A percentile compares a stretch with the other conserved stretches of the same genome.
Conservation (phyloP, 2,113 vertebrate genomes). For the Dipodomys ordii region DNA sequence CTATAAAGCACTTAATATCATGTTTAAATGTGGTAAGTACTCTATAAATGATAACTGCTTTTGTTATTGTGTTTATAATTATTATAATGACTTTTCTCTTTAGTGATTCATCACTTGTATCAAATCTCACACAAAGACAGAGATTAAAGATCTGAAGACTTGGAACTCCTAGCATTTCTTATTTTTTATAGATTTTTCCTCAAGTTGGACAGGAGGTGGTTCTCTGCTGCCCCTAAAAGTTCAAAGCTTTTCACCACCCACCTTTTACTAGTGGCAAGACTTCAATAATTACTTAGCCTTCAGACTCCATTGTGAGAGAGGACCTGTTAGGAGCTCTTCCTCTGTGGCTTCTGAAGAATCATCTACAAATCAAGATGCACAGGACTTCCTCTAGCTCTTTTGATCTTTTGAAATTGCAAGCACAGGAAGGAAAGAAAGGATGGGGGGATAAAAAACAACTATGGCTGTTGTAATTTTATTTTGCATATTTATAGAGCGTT, state of each 20-base stretch:
- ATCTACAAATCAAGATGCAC: conserved; percentile 69
- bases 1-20: conserved; percentile 48
- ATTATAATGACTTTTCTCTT: conserved; percentile 61
- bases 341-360: conserved; percentile 72
- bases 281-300: conserved; percentile 69
- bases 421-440: conserved; percentile 79
- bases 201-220: not conserved
- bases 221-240: conserved; percentile 59
- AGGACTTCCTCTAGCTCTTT: conserved; percentile 73
- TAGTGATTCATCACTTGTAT: conserved; percentile 42
- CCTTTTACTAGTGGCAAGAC: conserved; percentile 65
- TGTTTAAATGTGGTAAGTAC: conserved; percentile 39
- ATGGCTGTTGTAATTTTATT: not conserved
- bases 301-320: conserved; percentile 63
- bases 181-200: conserved; percentile 28
- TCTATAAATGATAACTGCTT: conserved; percentile 65
- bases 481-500: conserved; percentile 39
- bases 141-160: conserved; percentile 48
- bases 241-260: conserved; percentile 72
- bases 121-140: conserved; percentile 44
- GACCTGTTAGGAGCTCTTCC: conserved; percentile 68
- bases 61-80: conserved; percentile 61
- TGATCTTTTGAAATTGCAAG: conserved; percentile 77
- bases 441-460: conserved; percentile 63
- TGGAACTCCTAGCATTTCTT: conserved; percentile 47